Evolutionary conservation across 1,140 invertebrate genomes (phyloP).

Genomic region (Drosophila tristis): DNA sequence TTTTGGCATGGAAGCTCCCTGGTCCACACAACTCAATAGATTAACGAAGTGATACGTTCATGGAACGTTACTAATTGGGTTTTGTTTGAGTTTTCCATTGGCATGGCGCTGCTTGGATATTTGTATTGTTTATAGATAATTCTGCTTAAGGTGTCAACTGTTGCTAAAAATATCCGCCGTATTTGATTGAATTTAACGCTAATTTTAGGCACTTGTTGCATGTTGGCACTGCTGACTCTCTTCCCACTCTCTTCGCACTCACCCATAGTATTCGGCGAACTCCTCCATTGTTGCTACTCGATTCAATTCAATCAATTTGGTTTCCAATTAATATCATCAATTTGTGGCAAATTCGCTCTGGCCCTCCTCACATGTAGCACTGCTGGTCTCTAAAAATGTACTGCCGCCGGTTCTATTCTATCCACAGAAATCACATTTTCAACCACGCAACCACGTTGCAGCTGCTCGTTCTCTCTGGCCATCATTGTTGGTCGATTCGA

Average conservation of each 20-base stretch:
- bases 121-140: slow-evolving; percentile 47
- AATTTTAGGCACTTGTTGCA: slow-evolving; percentile 67
- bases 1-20: no score
- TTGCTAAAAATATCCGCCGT: slow-evolving; percentile 54
- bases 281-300: slow-evolving; percentile 50
- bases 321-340: slow-evolving; percentile 48
- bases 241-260: slow-evolving; percentile 18
- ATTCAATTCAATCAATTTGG: slow-evolving; percentile 29
- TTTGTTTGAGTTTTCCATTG: slow-evolving; percentile 54
- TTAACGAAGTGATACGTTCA: no score
- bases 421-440: slow-evolving; percentile 37
- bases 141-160: slow-evolving; percentile 52
- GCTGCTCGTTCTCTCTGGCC: no score
- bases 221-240: slow-evolving; percentile 23
- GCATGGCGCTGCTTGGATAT: slow-evolving; percentile 33
- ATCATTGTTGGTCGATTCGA: slow-evolving; percentile 5
- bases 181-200: slow-evolving; percentile 59
- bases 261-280: slow-evolving; percentile 56
- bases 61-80: slow-evolving; percentile 42
- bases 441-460: slow-evolving; percentile 23
- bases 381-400: slow-evolving; percentile 20
- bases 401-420: slow-evolving; percentile 28
- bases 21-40: no score
- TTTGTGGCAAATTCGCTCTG: slow-evolving; percentile 22
- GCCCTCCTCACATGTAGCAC: slow-evolving; percentile 31